Percentiles rank a stretch among this genome's conserved stretches.
Evolutionary conservation across 2,113 vertebrate species (phyloP).

Genomic region (Trogon surrucura): DNA sequence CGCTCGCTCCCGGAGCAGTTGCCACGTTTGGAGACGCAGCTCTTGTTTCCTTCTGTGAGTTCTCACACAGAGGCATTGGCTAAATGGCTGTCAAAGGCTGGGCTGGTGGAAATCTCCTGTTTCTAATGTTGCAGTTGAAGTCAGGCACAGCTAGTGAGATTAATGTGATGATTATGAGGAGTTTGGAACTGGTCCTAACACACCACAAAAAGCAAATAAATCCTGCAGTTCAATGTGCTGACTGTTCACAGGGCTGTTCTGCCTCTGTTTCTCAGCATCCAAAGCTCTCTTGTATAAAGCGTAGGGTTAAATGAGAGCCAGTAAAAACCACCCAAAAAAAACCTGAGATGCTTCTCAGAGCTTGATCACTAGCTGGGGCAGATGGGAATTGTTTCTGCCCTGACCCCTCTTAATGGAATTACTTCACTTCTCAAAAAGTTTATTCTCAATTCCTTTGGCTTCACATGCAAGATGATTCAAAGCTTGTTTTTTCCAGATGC

Average conservation of each 20-base stretch:
- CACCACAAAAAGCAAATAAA: not conserved
- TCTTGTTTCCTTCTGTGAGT: not conserved
- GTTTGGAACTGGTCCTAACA: constrained; percentile 2
- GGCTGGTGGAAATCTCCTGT: not conserved
- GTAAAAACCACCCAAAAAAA: not conserved
- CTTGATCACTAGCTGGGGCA: constrained; percentile 4
- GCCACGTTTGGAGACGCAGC: not conserved
- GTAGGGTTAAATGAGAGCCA: not conserved
- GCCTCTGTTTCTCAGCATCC: not conserved
- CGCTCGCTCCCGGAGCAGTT: not conserved
- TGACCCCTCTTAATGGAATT: not conserved
- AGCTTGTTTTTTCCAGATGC: not conserved
- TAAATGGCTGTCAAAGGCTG: not conserved
- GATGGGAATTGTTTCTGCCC: not conserved
- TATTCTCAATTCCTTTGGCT: constrained; percentile 16
- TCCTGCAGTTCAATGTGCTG: not conserved
- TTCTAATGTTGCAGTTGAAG: not conserved
- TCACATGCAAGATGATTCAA: not conserved
- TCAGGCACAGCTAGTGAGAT: not conserved
- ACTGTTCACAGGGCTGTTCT: not conserved
- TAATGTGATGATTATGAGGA: not conserved
- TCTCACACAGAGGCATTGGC: not conserved
- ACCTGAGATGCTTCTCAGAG: constrained; percentile 11
- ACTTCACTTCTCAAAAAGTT: not conserved
- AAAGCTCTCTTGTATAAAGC: not conserved